phyloP scores from a whole-genome alignment of 2,888 invertebrate species.

The Caenorhabditis afra region DNA sequence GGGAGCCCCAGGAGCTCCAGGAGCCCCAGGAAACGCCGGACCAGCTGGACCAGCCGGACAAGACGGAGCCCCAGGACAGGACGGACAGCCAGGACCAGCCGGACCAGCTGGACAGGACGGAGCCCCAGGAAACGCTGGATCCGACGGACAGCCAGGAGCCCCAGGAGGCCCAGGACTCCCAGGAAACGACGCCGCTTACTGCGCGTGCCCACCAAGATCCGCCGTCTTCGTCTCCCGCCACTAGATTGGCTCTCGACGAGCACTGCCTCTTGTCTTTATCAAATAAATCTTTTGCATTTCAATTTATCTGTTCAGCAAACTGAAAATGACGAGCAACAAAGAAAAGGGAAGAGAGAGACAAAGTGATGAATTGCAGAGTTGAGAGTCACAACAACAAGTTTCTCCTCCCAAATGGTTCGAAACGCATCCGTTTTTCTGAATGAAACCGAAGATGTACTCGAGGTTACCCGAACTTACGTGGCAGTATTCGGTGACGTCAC shows the following conservation, averaged over 20 bases:
- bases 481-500: slow-evolving; percentile 5
- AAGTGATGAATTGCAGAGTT: slow-evolving; percentile 33
- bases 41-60: slow-evolving; percentile 63
- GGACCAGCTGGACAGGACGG: slow-evolving; percentile 61
- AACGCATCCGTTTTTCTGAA: slow-evolving; percentile 15
- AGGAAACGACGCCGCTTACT: slow-evolving; percentile 71
- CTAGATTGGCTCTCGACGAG: slow-evolving; percentile 44
- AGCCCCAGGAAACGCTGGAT: slow-evolving; percentile 62
- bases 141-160: slow-evolving; percentile 65
- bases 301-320: slow-evolving; percentile 33
- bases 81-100: slow-evolving; percentile 57
- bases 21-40: slow-evolving; percentile 66
- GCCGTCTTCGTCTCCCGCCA: slow-evolving; percentile 66
- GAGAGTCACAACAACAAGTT: slow-evolving; percentile 34
- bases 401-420: slow-evolving; percentile 19
- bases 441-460: background rate
- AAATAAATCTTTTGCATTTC: slow-evolving; percentile 52
- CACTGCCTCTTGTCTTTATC: slow-evolving; percentile 22
- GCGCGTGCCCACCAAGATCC: slow-evolving; percentile 70
- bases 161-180: slow-evolving; percentile 69
- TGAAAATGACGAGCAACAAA: background rate
- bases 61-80: slow-evolving; percentile 59
- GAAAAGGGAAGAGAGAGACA: background rate
- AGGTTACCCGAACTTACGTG: background rate
- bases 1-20: slow-evolving; percentile 62